Percentiles rank a stretch among this genome's conserved stretches.
These are phyloP conservation scores for Ceryle rudis DNA, from an alignment of 2,797 vertebrate species.

Conservation along the genomic window DNA sequence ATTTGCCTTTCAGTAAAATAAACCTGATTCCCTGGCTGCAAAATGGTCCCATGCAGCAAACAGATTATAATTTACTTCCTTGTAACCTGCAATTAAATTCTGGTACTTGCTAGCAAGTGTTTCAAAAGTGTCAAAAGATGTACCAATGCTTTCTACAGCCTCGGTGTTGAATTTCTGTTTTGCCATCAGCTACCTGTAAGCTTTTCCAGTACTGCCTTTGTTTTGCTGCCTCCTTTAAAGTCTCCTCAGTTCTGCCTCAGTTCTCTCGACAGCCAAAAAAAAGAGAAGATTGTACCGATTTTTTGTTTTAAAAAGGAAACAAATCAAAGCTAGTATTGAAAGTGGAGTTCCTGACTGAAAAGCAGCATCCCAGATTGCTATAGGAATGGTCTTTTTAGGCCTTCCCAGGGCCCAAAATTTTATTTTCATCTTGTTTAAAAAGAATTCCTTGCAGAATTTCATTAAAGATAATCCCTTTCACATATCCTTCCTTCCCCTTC, in stretches of 20 bases:
- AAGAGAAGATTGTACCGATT: background rate
- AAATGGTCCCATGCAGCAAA: background rate
- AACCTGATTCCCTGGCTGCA: background rate
- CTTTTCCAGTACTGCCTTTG: background rate
- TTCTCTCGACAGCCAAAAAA: background rate
- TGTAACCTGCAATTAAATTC: background rate
- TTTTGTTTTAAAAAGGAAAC: background rate
- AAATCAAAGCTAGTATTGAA: background rate
- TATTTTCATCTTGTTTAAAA: background rate
- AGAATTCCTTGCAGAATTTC: background rate
- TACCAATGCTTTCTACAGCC: background rate
- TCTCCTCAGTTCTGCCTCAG: background rate
- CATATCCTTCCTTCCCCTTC: too few species aligned
- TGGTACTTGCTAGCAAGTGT: background rate
- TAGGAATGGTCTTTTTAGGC: background rate
- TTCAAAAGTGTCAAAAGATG: background rate
- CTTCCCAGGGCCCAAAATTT: background rate
- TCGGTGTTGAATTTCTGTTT: background rate
- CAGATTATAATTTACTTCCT: background rate
- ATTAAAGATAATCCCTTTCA: background rate
- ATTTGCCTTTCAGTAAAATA: background rate
- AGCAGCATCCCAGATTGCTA: fast-evolving
- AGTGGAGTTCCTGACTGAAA: background rate
- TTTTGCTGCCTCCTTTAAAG: background rate
- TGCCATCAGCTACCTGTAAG: background rate